Evolutionary conservation across 2,113 vertebrate species (phyloP).

Genomic region (Takifugu flavidus): DNA sequence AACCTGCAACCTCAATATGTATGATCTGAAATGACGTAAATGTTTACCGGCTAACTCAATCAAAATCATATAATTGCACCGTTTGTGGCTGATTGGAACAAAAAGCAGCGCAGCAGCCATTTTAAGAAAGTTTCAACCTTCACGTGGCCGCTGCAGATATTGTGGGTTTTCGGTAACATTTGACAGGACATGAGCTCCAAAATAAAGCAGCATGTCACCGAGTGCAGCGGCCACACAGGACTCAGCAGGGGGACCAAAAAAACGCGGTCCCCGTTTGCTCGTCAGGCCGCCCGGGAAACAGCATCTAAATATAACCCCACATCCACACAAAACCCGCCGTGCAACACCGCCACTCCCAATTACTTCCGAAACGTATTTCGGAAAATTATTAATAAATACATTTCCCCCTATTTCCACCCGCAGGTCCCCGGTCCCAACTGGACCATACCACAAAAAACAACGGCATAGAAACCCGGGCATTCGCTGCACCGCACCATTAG

Average conservation of each 20-base stretch:
- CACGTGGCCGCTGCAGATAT: neutral
- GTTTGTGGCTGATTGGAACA: constrained; percentile 3
- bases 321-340: constrained; percentile 2
- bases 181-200: constrained; percentile 20
- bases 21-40: neutral
- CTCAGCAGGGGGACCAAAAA: constrained; percentile 63
- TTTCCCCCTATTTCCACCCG: constrained; percentile 73
- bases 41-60: constrained; percentile 2
- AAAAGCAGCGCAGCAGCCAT: constrained; percentile 1
- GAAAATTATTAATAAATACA: constrained; percentile 43
- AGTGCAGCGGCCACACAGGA: constrained; percentile 49
- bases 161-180: neutral
- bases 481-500: constrained; percentile 39
- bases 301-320: constrained; percentile 28
- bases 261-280: constrained; percentile 28
- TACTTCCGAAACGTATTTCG: constrained; percentile 23
- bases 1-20: neutral
- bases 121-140: neutral
- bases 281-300: constrained; percentile 35
- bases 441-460: constrained; percentile 81
- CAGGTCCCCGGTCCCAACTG: constrained; percentile 79
- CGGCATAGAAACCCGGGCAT: constrained; percentile 69
- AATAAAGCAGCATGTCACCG: constrained; percentile 52
- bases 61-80: neutral
- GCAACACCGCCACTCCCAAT: neutral